Conservation (phyloP, 30 jellyfish, hydroid and myxozoan species). For the Morbakka virulenta region DNA sequence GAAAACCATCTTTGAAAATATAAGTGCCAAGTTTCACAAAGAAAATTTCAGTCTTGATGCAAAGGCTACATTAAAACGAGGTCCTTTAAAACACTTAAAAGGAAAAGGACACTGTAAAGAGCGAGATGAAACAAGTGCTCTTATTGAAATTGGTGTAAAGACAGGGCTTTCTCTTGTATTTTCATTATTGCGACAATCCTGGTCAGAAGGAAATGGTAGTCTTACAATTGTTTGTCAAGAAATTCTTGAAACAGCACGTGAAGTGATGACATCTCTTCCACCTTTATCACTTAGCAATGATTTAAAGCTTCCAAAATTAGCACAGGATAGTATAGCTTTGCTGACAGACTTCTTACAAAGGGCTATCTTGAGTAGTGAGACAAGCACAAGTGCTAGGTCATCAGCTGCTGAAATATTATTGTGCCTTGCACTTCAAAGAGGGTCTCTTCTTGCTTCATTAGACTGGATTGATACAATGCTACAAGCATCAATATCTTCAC, state of each 20-base stretch:
- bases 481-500: constrained; percentile 10
- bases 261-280: constrained; percentile 57
- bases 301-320: constrained; percentile 72
- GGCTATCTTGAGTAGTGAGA: constrained; percentile 8
- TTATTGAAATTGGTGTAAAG: constrained; percentile 81
- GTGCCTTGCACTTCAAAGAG: constrained; percentile 76
- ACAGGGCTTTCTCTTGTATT: constrained; percentile 71
- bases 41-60: not conserved
- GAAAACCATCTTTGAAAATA: not conserved
- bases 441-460: constrained; percentile 50
- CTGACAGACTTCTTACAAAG: constrained; percentile 53
- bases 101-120: too few relatives aligned
- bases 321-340: constrained; percentile 56
- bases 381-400: constrained; percentile 15
- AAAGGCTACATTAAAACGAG: too few relatives aligned
- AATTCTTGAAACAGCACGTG: constrained; percentile 57
- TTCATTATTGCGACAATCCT: constrained; percentile 75
- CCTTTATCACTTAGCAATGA: constrained; percentile 79
- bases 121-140: constrained; percentile 50
- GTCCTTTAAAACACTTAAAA: too few relatives aligned
- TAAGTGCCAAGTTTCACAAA: not conserved
- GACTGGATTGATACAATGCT: constrained; percentile 78
- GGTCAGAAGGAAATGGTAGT: constrained; percentile 46
- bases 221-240: constrained; percentile 58
- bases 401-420: constrained; percentile 58